Conservation (phyloP, 2,113 vertebrate species). For the Odobenus rosmarus region DNA sequence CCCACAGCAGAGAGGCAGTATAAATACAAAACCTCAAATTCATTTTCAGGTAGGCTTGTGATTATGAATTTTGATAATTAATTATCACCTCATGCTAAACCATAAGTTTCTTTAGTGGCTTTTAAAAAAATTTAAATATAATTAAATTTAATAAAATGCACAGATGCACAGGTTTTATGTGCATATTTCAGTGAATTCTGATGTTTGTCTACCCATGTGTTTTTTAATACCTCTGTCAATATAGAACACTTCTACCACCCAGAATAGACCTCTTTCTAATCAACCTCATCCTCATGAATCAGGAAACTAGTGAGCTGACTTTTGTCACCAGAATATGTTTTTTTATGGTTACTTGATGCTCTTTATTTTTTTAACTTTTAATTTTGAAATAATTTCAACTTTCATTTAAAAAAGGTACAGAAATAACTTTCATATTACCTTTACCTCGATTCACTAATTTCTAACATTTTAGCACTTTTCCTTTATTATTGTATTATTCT, state of each 20-base stretch:
- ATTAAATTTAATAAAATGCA: conserved; percentile 30
- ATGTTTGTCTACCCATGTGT: neutral
- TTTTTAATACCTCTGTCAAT: neutral
- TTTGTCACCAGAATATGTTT: neutral
- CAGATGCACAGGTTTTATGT: neutral
- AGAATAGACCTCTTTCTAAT: neutral
- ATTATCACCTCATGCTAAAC: neutral
- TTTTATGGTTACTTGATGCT: neutral
- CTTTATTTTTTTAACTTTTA: conserved; percentile 34
- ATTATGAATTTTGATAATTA: conserved; percentile 32
- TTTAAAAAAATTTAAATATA: neutral
- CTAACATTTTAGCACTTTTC: neutral
- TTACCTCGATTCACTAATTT: conserved; percentile 2
- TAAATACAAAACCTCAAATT: conserved; percentile 39
- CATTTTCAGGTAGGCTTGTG: neutral
- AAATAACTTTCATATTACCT: neutral
- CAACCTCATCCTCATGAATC: neutral
- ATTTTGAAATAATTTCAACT: neutral
- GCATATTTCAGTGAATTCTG: neutral
- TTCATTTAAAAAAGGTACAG: neutral
- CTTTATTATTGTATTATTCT: neutral
- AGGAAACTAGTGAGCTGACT: neutral
- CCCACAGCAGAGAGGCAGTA: neutral
- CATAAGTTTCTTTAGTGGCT: neutral
- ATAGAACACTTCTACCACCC: neutral